phyloP scores from a whole-genome alignment of 92 coral and sea anemone genomes.

The Phenganax stokvisi region DNA sequence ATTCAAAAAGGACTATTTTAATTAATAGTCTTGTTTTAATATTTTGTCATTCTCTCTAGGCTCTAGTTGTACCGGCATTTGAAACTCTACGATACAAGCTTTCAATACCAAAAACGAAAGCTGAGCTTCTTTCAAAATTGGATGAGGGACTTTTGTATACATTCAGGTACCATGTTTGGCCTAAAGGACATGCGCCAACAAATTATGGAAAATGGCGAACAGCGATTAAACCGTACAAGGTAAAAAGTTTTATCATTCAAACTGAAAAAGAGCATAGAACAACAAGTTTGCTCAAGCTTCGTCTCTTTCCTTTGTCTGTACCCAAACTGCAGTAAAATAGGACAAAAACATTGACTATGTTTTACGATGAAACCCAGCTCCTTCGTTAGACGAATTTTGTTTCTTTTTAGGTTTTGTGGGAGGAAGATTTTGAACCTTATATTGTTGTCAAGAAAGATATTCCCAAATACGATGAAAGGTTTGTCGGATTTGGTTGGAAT shows the following conservation, averaged over 20 bases:
- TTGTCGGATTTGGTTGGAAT: slow-evolving; percentile 99
- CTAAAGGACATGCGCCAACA: slow-evolving; percentile 94
- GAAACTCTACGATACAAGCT: slow-evolving; percentile 90
- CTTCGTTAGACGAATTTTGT: background rate
- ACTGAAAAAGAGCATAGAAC: background rate
- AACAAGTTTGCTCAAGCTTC: background rate
- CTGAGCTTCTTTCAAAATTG: slow-evolving; percentile 70
- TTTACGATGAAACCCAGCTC: background rate
- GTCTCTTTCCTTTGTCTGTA: too few species aligned
- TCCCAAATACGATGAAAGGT: slow-evolving; percentile 78
- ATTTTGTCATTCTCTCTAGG: slow-evolving; percentile 46
- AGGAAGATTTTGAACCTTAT: slow-evolving; percentile 94
- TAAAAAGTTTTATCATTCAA: slow-evolving; percentile 3
- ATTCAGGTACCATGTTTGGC: slow-evolving; percentile 89
- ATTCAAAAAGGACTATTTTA: background rate
- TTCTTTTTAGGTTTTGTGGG: slow-evolving; percentile 75
- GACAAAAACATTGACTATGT: too few species aligned
- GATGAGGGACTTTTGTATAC: slow-evolving; percentile 79
- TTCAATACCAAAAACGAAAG: slow-evolving; percentile 73
- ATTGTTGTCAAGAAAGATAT: slow-evolving; percentile 72
- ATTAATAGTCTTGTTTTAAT: background rate
- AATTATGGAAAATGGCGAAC: slow-evolving; percentile 99
- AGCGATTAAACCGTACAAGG: slow-evolving; percentile 82
- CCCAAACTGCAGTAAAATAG: too few species aligned
- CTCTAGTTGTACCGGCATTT: slow-evolving; percentile 83